A percentile compares a stretch with the other conserved stretches of the same genome.
These are phyloP conservation scores for Scaptodrosophila lebanonensis DNA, from an alignment of 1,140 invertebrate genomes.

Conservation along the genomic window DNA sequence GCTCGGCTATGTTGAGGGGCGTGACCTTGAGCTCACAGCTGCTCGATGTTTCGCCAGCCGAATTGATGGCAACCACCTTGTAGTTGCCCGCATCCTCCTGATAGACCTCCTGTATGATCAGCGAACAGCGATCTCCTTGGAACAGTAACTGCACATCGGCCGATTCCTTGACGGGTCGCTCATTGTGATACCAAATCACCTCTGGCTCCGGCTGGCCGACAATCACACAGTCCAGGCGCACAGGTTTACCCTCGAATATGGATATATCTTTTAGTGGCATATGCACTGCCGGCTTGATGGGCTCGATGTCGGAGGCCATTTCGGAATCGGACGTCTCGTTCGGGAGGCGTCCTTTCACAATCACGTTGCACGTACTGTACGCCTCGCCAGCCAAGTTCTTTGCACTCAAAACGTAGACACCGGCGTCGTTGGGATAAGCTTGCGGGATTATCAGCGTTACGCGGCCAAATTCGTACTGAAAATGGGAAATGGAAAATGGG, in stretches of 20 bases:
- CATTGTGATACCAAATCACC: conserved; percentile 93
- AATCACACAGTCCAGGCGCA: conserved; percentile 88
- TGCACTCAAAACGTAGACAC: conserved; percentile 82
- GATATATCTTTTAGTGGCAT: conserved; percentile 83
- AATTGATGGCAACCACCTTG: conserved; percentile 89
- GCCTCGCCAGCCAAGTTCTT: conserved; percentile 83
- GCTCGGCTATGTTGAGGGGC: conserved; percentile 68
- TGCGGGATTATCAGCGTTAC: conserved; percentile 83
- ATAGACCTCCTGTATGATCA: conserved; percentile 86
- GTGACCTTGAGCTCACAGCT: conserved; percentile 82
- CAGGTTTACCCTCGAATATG: conserved; percentile 84
- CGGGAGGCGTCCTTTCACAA: conserved; percentile 83
- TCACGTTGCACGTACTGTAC: conserved; percentile 81
- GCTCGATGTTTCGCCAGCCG: conserved; percentile 87
- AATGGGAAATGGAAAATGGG: conserved; percentile 67
- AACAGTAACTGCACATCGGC: conserved; percentile 87
- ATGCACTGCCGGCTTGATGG: conserved; percentile 85
- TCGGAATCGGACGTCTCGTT: conserved; percentile 87
- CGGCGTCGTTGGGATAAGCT: conserved; percentile 85
- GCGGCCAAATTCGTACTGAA: conserved; percentile 80
- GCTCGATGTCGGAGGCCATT: conserved; percentile 83
- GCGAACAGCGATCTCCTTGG: conserved; percentile 88
- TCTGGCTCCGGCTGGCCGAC: conserved; percentile 91
- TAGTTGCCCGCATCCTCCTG: conserved; percentile 88
- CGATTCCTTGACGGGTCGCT: conserved; percentile 89